Conservation (phyloP, 2,113 vertebrate genomes). For the Microcebus jonahi region DNA sequence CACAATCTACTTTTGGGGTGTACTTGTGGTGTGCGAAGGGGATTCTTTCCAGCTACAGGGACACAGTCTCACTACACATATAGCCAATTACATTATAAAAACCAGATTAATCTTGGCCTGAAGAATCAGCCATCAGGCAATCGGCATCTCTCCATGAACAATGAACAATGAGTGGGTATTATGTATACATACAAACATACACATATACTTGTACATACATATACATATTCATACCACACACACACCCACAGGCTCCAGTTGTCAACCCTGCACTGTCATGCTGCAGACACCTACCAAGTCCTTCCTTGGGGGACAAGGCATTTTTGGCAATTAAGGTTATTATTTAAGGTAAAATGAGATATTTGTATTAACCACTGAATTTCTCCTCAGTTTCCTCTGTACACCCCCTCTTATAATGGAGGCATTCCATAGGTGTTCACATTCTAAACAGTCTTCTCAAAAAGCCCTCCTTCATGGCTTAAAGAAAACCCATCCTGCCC, state of each 20-base stretch:
- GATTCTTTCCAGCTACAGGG: background rate
- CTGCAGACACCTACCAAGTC: background rate
- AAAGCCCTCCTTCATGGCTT: background rate
- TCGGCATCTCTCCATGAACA: background rate
- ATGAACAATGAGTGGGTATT: background rate
- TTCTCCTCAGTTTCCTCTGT: background rate
- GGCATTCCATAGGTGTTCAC: background rate
- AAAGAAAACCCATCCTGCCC: background rate
- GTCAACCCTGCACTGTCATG: background rate
- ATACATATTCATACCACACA: too few relatives aligned
- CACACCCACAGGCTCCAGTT: background rate
- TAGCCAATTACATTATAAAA: background rate
- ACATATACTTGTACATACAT: background rate
- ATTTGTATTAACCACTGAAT: background rate
- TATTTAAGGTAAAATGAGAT: conserved; percentile 37
- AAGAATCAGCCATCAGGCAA: background rate
- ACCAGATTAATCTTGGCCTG: background rate
- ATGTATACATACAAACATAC: background rate
- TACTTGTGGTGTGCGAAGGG: background rate
- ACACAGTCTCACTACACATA: background rate
- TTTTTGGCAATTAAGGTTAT: background rate
- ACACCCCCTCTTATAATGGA: background rate
- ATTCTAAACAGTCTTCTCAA: background rate
- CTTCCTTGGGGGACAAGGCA: background rate
- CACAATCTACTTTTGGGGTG: background rate